Evolutionary conservation across 1,140 invertebrate species (phyloP).

Genomic region (Bombus ignitus): DNA sequence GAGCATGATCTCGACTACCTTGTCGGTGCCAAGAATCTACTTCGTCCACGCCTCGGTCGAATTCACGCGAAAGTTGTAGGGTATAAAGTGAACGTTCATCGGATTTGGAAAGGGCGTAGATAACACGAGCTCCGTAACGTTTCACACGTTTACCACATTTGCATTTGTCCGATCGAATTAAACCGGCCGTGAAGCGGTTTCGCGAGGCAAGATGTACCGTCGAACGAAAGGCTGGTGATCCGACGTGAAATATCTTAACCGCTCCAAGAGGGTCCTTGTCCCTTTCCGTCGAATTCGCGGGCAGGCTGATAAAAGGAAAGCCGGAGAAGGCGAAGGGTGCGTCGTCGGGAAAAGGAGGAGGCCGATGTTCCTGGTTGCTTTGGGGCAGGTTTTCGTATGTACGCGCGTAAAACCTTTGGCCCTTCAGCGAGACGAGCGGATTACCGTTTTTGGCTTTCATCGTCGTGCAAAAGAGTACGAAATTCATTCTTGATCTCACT

Average conservation of each 20-base stretch:
- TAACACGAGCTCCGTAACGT: constrained; percentile 10
- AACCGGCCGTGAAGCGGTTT: constrained; percentile 29
- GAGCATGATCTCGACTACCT: no score
- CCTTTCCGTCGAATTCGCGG: constrained; percentile 53
- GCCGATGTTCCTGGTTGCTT: constrained; percentile 44
- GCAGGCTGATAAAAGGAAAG: constrained; percentile 60
- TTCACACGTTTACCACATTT: constrained; percentile 20
- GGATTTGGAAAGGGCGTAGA: neutral
- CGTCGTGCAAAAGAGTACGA: constrained; percentile 23
- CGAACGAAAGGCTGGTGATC: constrained; percentile 4
- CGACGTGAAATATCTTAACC: constrained; percentile 58
- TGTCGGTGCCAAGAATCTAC: neutral
- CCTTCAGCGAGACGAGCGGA: constrained; percentile 62
- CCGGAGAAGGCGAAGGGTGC: constrained; percentile 15
- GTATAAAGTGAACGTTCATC: neutral
- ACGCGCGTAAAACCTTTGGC: constrained; percentile 55
- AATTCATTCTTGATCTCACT: constrained; percentile 71
- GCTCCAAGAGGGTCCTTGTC: constrained; percentile 30
- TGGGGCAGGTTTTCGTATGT: constrained; percentile 43
- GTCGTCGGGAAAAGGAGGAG: constrained; percentile 23
- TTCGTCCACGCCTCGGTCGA: neutral
- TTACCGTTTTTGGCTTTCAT: constrained; percentile 70
- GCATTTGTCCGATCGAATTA: constrained; percentile 56
- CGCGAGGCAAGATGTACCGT: constrained; percentile 43
- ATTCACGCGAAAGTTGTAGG: neutral